These are phyloP conservation scores for Athalia cordata DNA, from an alignment of 2,888 invertebrate species.

Conservation along the genomic window DNA sequence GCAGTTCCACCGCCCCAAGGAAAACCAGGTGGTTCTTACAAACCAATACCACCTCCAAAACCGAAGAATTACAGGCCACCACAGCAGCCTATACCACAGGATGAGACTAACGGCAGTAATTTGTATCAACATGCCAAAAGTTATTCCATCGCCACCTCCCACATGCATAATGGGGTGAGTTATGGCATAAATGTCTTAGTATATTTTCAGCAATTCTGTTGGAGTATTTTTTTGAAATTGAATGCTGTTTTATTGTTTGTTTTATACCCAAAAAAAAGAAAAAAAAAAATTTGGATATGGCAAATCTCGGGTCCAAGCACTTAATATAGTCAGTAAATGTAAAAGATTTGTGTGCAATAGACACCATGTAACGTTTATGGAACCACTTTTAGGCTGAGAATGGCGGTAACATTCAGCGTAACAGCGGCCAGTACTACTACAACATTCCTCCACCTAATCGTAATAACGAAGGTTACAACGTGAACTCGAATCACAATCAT, in stretches of 20 bases:
- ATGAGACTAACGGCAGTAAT: conserved; percentile 63
- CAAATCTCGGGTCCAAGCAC: conserved; percentile 32
- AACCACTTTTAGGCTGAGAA: conserved; percentile 69
- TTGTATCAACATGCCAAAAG: conserved; percentile 75
- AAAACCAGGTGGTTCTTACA: conserved; percentile 78
- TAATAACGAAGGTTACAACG: conserved; percentile 59
- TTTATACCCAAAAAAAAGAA: background rate
- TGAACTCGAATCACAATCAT: conserved; percentile 67
- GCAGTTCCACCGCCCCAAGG: conserved; percentile 66
- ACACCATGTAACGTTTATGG: conserved; percentile 32
- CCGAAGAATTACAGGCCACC: conserved; percentile 93
- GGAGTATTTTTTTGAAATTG: conserved; percentile 39
- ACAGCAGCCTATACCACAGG: conserved; percentile 69
- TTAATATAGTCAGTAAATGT: conserved; percentile 8
- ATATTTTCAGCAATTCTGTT: conserved; percentile 3
- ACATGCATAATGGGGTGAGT: conserved; percentile 76
- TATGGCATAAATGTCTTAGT: background rate
- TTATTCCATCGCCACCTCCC: conserved; percentile 73
- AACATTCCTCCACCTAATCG: conserved; percentile 72
- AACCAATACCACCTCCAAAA: conserved; percentile 94
- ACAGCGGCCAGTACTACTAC: conserved; percentile 75
- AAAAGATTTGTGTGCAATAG: conserved; percentile 1
- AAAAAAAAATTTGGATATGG: conserved; percentile 41
- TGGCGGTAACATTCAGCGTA: conserved; percentile 75
- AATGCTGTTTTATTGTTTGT: background rate